Evolutionary conservation across 2,113 vertebrate species (phyloP).

Genomic region (Hippocampus zosterae): DNA sequence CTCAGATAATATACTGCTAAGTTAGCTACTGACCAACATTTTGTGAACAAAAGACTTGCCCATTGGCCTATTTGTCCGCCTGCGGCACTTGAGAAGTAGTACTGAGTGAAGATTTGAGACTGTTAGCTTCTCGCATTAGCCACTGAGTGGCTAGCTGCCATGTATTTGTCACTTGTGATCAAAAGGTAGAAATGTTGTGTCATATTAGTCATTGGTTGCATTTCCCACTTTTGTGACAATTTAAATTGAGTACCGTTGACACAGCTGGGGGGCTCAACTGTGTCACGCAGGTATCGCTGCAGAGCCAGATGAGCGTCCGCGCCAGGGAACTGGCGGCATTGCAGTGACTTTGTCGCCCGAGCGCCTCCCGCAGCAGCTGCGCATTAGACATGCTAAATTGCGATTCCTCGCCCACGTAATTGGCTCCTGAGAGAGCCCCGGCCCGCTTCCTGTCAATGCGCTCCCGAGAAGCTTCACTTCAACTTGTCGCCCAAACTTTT

Average conservation of each 20-base stretch:
- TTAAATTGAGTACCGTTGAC: not conserved
- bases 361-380: conserved; percentile 50
- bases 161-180: not conserved
- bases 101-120: not conserved
- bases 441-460: conserved; percentile 39
- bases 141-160: not conserved
- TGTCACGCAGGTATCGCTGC: conserved; percentile 2
- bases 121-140: no score
- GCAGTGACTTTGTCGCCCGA: conserved; percentile 30
- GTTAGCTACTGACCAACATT: no score
- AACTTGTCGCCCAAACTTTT: conserved; percentile 25
- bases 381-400: conserved; percentile 61
- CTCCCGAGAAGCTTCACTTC: conserved; percentile 21
- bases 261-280: not conserved
- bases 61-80: no score
- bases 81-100: no score
- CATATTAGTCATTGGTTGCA: not conserved
- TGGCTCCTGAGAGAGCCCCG: conserved; percentile 54
- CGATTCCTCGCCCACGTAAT: conserved; percentile 57
- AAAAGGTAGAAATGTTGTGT: not conserved
- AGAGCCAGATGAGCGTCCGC: conserved; percentile 17
- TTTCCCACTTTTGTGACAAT: not conserved
- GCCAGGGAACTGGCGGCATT: conserved; percentile 22
- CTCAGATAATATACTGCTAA: no score
- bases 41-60: no score